Evolutionary conservation across 1,140 invertebrate genomes (phyloP), one percentile per base, ranked within the genome.

Genomic region (Lepeophtheirus salmonis): DNA sequence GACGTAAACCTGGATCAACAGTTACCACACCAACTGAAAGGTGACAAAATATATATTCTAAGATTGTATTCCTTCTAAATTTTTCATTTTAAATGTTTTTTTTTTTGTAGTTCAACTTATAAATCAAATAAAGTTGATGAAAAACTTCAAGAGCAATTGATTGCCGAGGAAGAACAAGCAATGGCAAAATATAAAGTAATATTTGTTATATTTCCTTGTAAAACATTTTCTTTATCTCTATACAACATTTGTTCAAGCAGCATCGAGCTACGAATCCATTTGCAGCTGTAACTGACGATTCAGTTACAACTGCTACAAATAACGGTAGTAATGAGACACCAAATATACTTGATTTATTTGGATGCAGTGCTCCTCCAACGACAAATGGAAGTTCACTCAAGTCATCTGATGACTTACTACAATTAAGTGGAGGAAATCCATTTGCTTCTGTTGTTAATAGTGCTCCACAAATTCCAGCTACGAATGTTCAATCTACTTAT

Each of bases 181-280:
- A 83, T 96, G 76, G 91, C 89, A 73, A 86, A 92, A 70, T 87
- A 92, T 67, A 95, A 92, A 80, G 89, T 91, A 74, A 70, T 16
- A 57, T 25, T 30, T 3, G 20, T 52, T 52, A 16, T n/a, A 4
- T 10, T 16, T 52, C 50, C 20, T 13, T n/a, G 20, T 52, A 6
- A 12, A 52, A 6, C 6, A 20, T 4, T 13, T n/a, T n/a, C n/a
- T n/a, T 52, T 52, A 16, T 6, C 20, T 16, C 50, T 52, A 12
- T 52, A 16, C 14, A 13, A 6, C 20, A 10, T 16, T 52, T 52
- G 50, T 20, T 6, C 14, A 25, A 22, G 24, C 16, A 12, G 23
- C 50, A 56, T 48, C 22, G 14, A 50, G 59, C 50, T 17, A 56
- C 50, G 16, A 61, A 61, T 50, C 59, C 59, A 13, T 61, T 61